phyloP scores from a whole-genome alignment of 2,113 vertebrate genomes.

The Chloroceryle aenea region DNA sequence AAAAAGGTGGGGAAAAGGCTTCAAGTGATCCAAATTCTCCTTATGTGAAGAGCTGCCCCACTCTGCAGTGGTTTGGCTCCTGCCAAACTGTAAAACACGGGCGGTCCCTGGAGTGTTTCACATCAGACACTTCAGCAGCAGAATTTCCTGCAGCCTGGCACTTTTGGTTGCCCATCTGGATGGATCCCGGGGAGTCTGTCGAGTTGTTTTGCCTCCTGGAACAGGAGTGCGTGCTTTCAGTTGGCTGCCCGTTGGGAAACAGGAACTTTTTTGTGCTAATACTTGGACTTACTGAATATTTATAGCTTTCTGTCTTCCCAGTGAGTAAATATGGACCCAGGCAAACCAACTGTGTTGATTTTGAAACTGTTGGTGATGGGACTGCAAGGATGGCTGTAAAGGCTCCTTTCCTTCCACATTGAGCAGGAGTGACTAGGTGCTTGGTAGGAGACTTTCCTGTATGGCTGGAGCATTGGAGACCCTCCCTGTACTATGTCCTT shows the following conservation, averaged over 20 bases:
- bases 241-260: not conserved
- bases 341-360: not conserved
- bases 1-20: fast-evolving
- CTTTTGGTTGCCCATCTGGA: fast-evolving
- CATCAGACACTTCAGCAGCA: not conserved
- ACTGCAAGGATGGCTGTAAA: not conserved
- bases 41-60: not conserved
- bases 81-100: not conserved
- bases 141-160: not conserved
- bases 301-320: not conserved
- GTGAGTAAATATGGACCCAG: not conserved
- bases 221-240: not conserved
- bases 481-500: not conserved
- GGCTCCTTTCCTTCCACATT: not conserved
- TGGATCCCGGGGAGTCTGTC: not conserved
- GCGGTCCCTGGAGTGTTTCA: not conserved
- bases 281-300: not conserved
- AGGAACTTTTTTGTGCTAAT: not conserved
- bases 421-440: not conserved
- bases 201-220: not conserved
- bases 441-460: not conserved
- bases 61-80: not conserved
- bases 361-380: not conserved
- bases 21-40: not conserved
- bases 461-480: not conserved